These are phyloP conservation scores for Agelas oroides DNA, from an alignment of 37 sponge, comb jelly and placozoan species.

Conservation along the genomic window DNA sequence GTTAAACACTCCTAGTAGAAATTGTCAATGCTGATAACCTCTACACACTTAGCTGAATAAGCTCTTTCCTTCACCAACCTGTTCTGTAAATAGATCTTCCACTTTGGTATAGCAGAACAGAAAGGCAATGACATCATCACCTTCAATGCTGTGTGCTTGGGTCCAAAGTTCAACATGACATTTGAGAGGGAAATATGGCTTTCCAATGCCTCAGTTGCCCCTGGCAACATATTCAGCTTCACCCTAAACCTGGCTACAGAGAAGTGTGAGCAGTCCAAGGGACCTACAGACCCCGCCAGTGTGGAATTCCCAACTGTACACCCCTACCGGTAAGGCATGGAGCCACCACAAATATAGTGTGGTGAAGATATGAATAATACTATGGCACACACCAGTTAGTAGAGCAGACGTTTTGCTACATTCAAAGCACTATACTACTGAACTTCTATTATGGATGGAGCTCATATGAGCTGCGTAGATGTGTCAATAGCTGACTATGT, in stretches of 20 bases:
- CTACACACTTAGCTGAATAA: too few relatives aligned
- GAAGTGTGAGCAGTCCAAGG: conserved; percentile 31
- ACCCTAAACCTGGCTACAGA: conserved; percentile 48
- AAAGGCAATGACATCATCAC: conserved; percentile 45
- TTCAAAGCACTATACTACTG: too few relatives aligned
- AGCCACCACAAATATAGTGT: neutral
- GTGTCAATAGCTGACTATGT: too few relatives aligned
- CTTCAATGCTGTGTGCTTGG: conserved; percentile 84
- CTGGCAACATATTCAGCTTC: conserved; percentile 71
- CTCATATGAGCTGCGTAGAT: too few relatives aligned
- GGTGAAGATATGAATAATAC: neutral
- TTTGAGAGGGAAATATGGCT: conserved; percentile 65
- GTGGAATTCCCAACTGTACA: conserved; percentile 86
- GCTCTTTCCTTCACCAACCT: too few relatives aligned
- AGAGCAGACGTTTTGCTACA: neutral
- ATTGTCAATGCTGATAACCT: too few relatives aligned
- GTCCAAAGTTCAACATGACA: conserved; percentile 81
- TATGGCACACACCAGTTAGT: neutral
- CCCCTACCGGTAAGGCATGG: conserved; percentile 47
- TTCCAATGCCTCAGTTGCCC: conserved; percentile 71
- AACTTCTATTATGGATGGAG: too few relatives aligned
- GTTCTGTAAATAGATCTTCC: conserved; percentile 83
- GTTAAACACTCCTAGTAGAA: too few relatives aligned
- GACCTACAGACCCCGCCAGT: conserved; percentile 68
- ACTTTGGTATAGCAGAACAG: conserved; percentile 78